Conservation (phyloP, 2,888 invertebrate species). For the Aspidapion aeneum region DNA sequence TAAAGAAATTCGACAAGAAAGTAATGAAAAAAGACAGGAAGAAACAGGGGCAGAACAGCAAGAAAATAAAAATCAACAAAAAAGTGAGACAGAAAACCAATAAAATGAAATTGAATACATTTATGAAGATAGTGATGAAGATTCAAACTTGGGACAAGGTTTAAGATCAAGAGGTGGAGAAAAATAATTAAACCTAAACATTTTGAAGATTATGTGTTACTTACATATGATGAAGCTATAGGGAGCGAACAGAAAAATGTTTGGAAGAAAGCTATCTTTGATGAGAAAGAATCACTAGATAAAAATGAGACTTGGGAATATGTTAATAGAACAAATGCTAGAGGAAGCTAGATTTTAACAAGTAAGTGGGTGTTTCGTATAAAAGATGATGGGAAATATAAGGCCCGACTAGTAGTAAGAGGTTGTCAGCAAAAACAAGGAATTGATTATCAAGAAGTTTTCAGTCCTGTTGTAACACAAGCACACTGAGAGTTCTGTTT, state of each 20-base stretch:
- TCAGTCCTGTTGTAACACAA: slow-evolving; percentile 18
- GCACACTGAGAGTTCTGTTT: slow-evolving; percentile 15
- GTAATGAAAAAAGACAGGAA: slow-evolving; percentile 13
- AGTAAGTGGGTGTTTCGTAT: slow-evolving; percentile 20
- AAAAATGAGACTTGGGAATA: slow-evolving; percentile 30
- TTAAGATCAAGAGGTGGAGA: slow-evolving; percentile 4
- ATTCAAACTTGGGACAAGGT: not conserved
- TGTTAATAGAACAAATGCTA: slow-evolving; percentile 20
- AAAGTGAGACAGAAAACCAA: slow-evolving; percentile 11
- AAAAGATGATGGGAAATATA: slow-evolving; percentile 19
- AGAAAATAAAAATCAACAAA: slow-evolving; percentile 3
- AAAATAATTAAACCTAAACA: not conserved
- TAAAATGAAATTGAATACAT: not conserved
- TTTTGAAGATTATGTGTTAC: slow-evolving; percentile 5
- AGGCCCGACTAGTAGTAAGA: slow-evolving; percentile 21
- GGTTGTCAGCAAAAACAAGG: slow-evolving; percentile 17
- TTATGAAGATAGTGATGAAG: not conserved
- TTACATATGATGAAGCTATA: slow-evolving; percentile 25
- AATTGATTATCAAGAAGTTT: slow-evolving; percentile 19
- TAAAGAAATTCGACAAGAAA: slow-evolving; percentile 2
- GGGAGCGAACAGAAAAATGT: slow-evolving; percentile 14
- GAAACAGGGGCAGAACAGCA: slow-evolving; percentile 6
- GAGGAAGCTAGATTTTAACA: slow-evolving; percentile 16
- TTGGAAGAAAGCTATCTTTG: slow-evolving; percentile 27
- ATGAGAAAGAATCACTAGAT: slow-evolving; percentile 23